These are phyloP conservation scores for Plecotus auritus DNA, from an alignment of 2,113 vertebrate species.

Conservation along the genomic window DNA sequence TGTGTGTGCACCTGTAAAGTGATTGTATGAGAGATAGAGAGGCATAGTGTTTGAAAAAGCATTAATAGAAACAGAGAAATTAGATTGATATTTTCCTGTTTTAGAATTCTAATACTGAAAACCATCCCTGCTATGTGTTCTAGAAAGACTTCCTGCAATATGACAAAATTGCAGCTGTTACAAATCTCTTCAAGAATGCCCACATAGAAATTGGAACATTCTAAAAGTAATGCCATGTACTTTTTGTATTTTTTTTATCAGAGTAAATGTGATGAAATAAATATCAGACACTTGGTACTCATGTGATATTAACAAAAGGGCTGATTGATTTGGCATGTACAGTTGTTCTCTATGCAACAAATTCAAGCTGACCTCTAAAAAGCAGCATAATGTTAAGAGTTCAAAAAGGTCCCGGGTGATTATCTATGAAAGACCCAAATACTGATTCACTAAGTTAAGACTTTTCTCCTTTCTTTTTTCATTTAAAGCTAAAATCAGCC, in stretches of 20 bases:
- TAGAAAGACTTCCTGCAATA: background rate
- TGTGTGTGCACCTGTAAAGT: background rate
- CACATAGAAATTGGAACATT: background rate
- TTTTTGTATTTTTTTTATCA: conserved; percentile 11
- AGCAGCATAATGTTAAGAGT: background rate
- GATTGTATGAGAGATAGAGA: background rate
- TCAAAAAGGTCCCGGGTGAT: background rate
- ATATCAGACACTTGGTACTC: background rate
- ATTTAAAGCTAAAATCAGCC: background rate
- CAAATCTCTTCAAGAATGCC: conserved; percentile 20
- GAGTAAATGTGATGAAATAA: conserved; percentile 3
- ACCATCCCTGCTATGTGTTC: background rate
- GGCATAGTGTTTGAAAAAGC: background rate
- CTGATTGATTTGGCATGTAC: background rate
- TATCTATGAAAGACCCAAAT: background rate
- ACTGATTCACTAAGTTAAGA: background rate
- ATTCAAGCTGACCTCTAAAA: background rate
- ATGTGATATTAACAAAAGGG: background rate
- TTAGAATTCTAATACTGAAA: conserved; percentile 17
- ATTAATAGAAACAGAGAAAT: background rate
- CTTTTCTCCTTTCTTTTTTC: background rate
- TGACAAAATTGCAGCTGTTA: background rate
- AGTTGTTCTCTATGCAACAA: background rate
- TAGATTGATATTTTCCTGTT: background rate
- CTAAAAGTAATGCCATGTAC: background rate